These are phyloP conservation scores for Trachelus tabidus DNA, from an alignment of 2,888 invertebrate genomes.

Conservation along the genomic window DNA sequence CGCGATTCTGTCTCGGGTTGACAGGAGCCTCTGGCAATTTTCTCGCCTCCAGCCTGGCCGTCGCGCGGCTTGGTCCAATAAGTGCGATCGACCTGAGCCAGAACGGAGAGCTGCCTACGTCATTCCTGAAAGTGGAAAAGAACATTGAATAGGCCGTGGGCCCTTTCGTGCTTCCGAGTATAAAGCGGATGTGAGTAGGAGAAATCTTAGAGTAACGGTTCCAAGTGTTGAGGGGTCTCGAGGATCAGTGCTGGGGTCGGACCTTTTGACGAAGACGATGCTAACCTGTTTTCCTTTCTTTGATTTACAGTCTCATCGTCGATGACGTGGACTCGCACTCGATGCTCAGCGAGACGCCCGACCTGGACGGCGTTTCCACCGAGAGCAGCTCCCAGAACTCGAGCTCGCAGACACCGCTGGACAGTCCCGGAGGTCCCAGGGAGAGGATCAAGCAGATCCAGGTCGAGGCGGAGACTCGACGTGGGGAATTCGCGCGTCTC, in stretches of 20 bases:
- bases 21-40: neutral
- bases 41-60: neutral
- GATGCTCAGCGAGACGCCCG: conserved; percentile 44
- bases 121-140: neutral
- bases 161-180: neutral
- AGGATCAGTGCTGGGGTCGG: neutral
- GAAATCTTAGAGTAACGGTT: neutral
- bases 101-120: neutral
- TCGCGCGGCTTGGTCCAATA: neutral
- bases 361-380: conserved; percentile 46
- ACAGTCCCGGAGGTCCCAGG: conserved; percentile 51
- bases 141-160: neutral
- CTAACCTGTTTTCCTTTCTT: neutral
- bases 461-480: conserved; percentile 64
- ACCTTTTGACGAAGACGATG: neutral
- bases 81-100: neutral
- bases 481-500: conserved; percentile 63
- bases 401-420: conserved; percentile 48
- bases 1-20: neutral
- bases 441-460: conserved; percentile 58
- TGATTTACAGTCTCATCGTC: conserved; percentile 46
- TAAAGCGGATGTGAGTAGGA: neutral
- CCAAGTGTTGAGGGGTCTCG: neutral
- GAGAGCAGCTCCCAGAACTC: conserved; percentile 47
- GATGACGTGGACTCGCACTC: conserved; percentile 55